Conservation (phyloP, 2,797 vertebrate species). For the Oreochromis grahami region DNA sequence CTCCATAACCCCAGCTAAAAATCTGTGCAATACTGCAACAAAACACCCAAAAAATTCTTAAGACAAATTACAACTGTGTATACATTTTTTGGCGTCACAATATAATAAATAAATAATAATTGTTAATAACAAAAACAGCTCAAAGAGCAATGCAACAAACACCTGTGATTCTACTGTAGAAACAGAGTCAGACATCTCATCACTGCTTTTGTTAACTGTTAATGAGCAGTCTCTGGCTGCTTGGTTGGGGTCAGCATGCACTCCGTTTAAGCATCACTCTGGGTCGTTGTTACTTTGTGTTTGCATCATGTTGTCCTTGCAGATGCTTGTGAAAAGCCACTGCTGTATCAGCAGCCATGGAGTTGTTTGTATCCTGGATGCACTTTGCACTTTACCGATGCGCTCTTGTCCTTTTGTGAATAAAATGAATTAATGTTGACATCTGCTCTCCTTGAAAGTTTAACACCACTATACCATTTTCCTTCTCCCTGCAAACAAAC, state of each 20-base stretch:
- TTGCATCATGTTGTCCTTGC: background rate
- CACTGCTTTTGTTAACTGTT: background rate
- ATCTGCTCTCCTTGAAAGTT: background rate
- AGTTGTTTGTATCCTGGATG: background rate
- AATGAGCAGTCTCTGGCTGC: background rate
- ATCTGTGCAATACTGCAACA: background rate
- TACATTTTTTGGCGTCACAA: background rate
- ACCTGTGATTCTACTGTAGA: background rate
- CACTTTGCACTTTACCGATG: background rate
- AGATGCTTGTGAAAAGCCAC: background rate
- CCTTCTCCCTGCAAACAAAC: background rate
- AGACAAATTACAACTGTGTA: background rate
- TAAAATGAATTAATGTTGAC: background rate
- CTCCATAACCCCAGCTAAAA: background rate
- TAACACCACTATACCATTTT: background rate
- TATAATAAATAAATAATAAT: background rate
- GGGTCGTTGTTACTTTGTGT: background rate
- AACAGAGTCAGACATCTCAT: background rate
- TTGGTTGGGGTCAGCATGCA: background rate
- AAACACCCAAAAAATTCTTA: background rate
- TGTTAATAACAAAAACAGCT: background rate
- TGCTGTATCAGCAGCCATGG: background rate
- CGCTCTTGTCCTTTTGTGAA: background rate
- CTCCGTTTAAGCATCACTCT: background rate
- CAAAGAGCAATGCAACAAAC: background rate